These are phyloP conservation scores for Paratilapia polleni DNA, from an alignment of 2,113 vertebrate genomes.

Conservation along the genomic window DNA sequence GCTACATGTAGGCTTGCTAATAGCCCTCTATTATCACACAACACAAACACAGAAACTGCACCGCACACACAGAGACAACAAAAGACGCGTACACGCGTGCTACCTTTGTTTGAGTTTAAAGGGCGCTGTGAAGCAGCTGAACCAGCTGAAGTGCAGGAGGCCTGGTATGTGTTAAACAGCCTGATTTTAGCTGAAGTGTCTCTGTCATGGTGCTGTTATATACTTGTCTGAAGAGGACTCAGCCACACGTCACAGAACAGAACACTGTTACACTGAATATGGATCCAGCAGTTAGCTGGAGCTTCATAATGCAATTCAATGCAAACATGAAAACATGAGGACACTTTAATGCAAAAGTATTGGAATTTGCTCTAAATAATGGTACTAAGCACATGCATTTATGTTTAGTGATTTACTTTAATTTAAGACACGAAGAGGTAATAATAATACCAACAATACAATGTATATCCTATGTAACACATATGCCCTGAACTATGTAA, in stretches of 20 bases:
- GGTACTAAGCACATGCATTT: neutral
- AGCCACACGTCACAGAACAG: neutral
- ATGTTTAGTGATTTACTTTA: neutral
- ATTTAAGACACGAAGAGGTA: neutral
- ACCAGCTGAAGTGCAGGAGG: constrained; percentile 45
- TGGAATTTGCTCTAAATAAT: neutral
- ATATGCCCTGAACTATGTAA: too few species aligned
- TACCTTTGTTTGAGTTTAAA: constrained; percentile 45
- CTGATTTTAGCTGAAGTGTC: constrained; percentile 60
- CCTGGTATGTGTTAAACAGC: constrained; percentile 48
- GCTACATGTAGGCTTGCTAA: constrained; percentile 47
- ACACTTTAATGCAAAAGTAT: neutral
- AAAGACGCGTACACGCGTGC: neutral
- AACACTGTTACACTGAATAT: neutral
- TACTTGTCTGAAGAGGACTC: constrained; percentile 42
- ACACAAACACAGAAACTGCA: constrained; percentile 27
- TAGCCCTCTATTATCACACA: constrained; percentile 66
- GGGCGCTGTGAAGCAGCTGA: constrained; percentile 45
- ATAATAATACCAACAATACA: neutral
- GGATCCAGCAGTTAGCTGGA: constrained; percentile 3
- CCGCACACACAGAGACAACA: neutral
- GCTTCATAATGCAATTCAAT: neutral
- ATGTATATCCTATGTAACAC: too few species aligned
- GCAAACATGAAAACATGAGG: neutral
- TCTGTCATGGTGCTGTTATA: constrained; percentile 29